Base-by-base conservation (phyloP, 1,140 invertebrate genomes). In the Halictus rubicundus region DNA sequence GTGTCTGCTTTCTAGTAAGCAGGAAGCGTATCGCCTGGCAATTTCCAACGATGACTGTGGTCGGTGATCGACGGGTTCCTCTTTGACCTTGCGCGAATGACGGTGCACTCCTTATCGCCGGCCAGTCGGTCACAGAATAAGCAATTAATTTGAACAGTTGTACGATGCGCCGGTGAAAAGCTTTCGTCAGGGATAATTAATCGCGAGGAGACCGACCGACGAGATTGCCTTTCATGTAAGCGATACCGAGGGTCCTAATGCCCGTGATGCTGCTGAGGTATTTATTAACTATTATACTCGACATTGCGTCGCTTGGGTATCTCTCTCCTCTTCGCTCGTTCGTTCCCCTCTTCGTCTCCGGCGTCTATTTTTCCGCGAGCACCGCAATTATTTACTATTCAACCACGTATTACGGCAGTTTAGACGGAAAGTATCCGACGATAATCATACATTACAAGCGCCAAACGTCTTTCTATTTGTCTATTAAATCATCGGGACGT, bases 131-230 rank as follows among this genome's bases (percentile, higher is more conserved):
- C 77, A 61, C 65, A 73, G 76, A 78, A 72, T 65, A 73, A 61
- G 83, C 74, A 68, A 85, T 85, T 85, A 85, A 85, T 85, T 80
- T 57, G 64, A 68, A 80, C 78, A 78, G 70, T 69, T 69, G 79
- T 74, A 54, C 74, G 71, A 84, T 68, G 82, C 73, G 54, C 77
- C 69, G 83, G 84, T 85, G 83, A 78, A 85, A 85, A 85, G 83
- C 83, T 80, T 78, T 85, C 83, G 83, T 85, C 82, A 71, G 68
- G 66, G 71, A 78, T 82, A 85, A 85, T 85, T 82, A 85, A 85
- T 85, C 84, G 84, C 69, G 63, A 57, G 60, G 14, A 21, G 23
- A 0, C 27, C 23, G 19, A 61, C 54, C 63, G 42, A 65, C 65
- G 57, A 71, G 66, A 71, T 74, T 71, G 78, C 78, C 81, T 81